Base-by-base conservation (phyloP, 2,797 vertebrate species). In the Pseudotriccus pelzelni region DNA sequence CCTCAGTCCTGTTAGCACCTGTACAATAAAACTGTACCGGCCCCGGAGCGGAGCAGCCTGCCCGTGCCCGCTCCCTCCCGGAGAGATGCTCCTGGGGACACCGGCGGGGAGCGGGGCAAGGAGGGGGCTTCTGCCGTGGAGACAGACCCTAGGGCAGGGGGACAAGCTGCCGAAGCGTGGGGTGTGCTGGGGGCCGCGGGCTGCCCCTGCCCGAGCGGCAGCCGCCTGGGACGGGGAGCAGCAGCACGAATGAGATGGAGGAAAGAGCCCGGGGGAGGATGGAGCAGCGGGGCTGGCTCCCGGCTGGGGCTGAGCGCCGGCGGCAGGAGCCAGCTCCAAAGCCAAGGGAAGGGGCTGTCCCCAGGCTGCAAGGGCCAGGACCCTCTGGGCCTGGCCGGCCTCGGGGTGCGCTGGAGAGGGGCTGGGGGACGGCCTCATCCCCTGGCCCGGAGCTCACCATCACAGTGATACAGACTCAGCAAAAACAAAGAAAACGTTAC, bases 21-120 rank as follows among this genome's bases (percentile, higher is more conserved):
- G 99, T 99, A 99, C 99, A 99, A 99, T 99, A 99, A 99, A 99
- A 99, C 99, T 99, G 99, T 99, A 99, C 99, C 97, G 97, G 96
- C 96, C 96, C 93, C 95, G 92, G 96, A 87, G 94, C 91, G 37
- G 91, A 67, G 83, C 89, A 83, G 88, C 88, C 81, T 1, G 63
- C 67, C 90, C 46, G 41, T 55, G 32, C 59, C 64, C 10, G 6
- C 64, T n/a, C 70, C 73, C 80, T 53, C 86, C 82, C 43, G 2
- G 36, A 37, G 56, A 84, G 69, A 72, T 16, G 89, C 95, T 83
- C 83, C 92, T 12, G 62, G 43, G 20, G 79, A 78, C 24, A 34
- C 66, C 11, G 34, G 72, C 62, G 30, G 25, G 46, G 39, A 32
- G 67, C 12, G 12, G 59, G 67, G 49, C 20, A 18, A 15, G 75